Evolutionary conservation across 2,888 invertebrate genomes (phyloP).

Genomic region (Oligia strigilis): DNA sequence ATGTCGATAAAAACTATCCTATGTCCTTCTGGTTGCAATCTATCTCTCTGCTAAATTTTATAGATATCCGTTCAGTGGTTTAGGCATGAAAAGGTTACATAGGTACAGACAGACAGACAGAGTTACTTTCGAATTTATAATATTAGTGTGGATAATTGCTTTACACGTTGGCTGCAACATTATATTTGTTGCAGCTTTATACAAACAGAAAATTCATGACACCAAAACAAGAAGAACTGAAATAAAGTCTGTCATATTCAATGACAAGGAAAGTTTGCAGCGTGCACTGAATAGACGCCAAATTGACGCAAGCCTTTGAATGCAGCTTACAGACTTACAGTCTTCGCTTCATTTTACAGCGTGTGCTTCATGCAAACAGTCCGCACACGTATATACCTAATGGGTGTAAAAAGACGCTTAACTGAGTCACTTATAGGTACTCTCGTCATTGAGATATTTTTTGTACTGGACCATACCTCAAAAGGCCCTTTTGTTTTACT

Average conservation of each 20-base stretch:
- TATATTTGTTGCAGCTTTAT: not conserved
- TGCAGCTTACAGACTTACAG: not conserved
- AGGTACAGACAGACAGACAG: no score
- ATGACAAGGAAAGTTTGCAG: not conserved
- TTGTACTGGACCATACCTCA: no score
- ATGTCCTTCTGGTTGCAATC: no score
- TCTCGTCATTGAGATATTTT: no score
- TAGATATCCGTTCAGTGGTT: no score
- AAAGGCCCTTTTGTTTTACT: no score
- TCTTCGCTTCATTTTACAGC: not conserved
- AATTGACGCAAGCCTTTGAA: not conserved
- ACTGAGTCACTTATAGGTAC: not conserved
- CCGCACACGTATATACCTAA: not conserved
- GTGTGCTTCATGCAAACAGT: not conserved
- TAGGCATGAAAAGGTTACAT: no score
- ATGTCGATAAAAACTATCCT: no score
- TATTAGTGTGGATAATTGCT: no score
- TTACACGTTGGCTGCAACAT: not conserved
- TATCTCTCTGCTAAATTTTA: no score
- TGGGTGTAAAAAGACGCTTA: no score
- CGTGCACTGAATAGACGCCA: not conserved
- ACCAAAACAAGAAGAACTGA: not conserved
- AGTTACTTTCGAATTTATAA: no score
- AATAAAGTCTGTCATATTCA: slow-evolving; percentile 8
- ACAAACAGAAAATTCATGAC: not conserved